phyloP scores from a whole-genome alignment of 2,888 invertebrate species.

The Malthinus flaveolus region DNA sequence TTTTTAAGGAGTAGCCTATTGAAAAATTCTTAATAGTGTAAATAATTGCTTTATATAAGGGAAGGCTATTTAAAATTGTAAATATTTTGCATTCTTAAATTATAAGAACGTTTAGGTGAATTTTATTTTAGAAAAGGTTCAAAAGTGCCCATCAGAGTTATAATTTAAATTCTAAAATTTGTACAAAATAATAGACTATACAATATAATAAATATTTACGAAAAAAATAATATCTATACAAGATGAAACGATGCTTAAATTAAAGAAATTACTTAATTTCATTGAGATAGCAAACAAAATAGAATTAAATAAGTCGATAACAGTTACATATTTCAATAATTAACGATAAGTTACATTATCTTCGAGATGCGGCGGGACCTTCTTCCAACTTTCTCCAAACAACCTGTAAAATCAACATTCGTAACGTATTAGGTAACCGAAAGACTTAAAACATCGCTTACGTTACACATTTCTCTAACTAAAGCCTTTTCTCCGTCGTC shows the following conservation, averaged over 20 bases:
- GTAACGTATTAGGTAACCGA: neutral
- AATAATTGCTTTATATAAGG: neutral
- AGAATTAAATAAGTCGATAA: too few species aligned
- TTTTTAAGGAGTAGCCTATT: neutral
- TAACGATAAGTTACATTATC: conserved; percentile 34
- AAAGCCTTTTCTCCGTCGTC: conserved; percentile 90
- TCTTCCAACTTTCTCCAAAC: conserved; percentile 91
- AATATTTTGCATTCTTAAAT: neutral
- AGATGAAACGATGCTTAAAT: too few species aligned
- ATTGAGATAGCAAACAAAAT: too few species aligned
- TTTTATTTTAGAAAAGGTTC: too few species aligned
- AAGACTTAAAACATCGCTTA: conserved; percentile 51
- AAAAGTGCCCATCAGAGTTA: too few species aligned
- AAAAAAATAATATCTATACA: too few species aligned
- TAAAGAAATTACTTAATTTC: too few species aligned
- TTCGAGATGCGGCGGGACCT: conserved; percentile 70
- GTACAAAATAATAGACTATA: too few species aligned
- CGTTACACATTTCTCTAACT: conserved; percentile 94
- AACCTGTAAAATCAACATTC: conserved; percentile 59
- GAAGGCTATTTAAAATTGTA: conserved; percentile 1
- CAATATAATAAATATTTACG: too few species aligned
- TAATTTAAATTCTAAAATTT: too few species aligned
- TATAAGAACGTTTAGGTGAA: too few species aligned
- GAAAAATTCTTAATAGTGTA: neutral
- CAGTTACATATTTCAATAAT: neutral